Evolutionary conservation across 1,140 invertebrate genomes (phyloP), one percentile per base, ranked within the genome.

Genomic region (Brachionus plicatilis): DNA sequence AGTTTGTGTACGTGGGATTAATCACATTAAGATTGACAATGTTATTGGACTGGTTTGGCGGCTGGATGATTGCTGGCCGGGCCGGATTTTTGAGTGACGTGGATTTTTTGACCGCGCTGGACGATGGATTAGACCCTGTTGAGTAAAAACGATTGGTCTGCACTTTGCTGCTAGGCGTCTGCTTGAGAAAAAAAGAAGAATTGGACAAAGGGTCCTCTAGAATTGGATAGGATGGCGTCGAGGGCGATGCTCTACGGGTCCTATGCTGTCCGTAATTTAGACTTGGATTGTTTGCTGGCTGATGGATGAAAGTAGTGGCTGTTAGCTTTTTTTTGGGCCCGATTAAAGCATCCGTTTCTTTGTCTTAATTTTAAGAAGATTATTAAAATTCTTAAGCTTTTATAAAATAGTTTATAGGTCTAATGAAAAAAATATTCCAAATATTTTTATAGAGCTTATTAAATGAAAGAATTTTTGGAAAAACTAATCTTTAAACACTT

Each of bases 141-240:
- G 68, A 72, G 20, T 72, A 72, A 17, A 43, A 72, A 12, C 68
- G 68, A 72, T 72, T 72, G n/a, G 68, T 43, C 41, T 72, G 68
- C 29, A 72, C 68, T 72, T 72, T 72, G 53, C 9, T 60, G 53
- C 53, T 47, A 17, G 68, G 66, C 1, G 66, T 33, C 12, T 68
- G 66, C 24, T 68, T 68, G 33, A 68, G 66, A 68, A 68, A 68
- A 68, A 68, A 68, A 6, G 68, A 72, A 17, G 29, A 43, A 17
- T 43, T 72, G 4, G 37, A 43, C 7, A 8, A 41, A 43, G 11
- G 37, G 8, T 72, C 17, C 8, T 72, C 68, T 41, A 72, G 20
- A 24, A 27, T 43, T 11, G 41, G 43, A 43, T 43, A 20, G 0
- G 68, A 17, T n/a, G 17, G 12, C 5, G 11, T 72, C 5, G 68